These are phyloP conservation scores for Lagopus leucura DNA, from an alignment of 2,113 vertebrate species.

Conservation along the genomic window DNA sequence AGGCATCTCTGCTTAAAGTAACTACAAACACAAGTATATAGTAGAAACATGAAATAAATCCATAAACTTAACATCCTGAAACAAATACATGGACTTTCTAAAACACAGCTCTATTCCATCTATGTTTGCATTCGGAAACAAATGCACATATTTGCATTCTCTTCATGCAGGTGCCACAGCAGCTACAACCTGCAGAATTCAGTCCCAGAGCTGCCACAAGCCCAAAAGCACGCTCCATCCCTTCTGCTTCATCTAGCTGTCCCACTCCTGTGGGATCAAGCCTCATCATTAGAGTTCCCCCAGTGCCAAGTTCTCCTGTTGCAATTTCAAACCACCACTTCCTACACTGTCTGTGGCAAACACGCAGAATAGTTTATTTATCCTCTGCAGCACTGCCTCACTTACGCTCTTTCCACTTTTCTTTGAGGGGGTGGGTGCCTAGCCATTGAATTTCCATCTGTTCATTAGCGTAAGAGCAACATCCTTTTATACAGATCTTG, in stretches of 20 bases:
- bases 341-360: neutral
- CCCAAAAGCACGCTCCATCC: neutral
- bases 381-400: neutral
- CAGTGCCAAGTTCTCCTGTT: neutral
- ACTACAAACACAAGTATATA: neutral
- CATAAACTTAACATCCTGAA: neutral
- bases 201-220: neutral
- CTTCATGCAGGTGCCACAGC: neutral
- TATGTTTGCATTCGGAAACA: neutral
- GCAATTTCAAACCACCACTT: neutral
- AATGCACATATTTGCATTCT: accelerated
- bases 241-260: too few species aligned
- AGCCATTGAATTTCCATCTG: neutral
- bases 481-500: neutral
- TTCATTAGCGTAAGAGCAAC: neutral
- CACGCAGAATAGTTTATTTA: neutral
- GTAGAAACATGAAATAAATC: neutral
- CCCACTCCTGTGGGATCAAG: accelerated
- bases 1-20: neutral
- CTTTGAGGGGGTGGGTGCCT: neutral
- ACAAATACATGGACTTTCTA: neutral
- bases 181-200: neutral
- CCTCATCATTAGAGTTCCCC: neutral
- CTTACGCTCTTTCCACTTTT: neutral
- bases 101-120: neutral